Conservation (phyloP, 2,888 invertebrate species). For the Andrena hattorfiana region DNA sequence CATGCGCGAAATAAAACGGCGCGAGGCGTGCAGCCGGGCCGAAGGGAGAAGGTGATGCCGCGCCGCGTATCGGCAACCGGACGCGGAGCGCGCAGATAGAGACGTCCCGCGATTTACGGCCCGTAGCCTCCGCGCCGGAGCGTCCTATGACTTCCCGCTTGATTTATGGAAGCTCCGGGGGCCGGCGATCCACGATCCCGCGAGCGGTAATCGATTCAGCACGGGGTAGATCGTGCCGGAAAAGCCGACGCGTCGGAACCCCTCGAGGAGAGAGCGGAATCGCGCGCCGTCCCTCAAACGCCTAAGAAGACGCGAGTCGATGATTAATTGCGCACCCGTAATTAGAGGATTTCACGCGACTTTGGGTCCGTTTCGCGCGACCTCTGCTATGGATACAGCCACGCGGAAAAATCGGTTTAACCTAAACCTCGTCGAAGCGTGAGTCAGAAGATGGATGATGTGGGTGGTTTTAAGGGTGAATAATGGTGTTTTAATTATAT, state of each 20-base stretch:
- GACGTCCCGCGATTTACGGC: slow-evolving; percentile 71
- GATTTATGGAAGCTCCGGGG: slow-evolving; percentile 66
- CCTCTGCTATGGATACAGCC: neutral
- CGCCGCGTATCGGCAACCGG: slow-evolving; percentile 29
- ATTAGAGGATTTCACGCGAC: slow-evolving; percentile 56
- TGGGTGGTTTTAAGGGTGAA: neutral
- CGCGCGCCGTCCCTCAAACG: neutral
- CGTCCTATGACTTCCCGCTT: slow-evolving; percentile 63
- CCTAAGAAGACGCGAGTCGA: slow-evolving; percentile 3
- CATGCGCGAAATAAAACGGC: slow-evolving; percentile 29
- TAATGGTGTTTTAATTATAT: slow-evolving; percentile 33
- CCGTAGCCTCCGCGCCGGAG: slow-evolving; percentile 18
- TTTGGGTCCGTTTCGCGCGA: neutral
- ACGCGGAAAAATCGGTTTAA: neutral
- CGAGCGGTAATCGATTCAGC: slow-evolving; percentile 67
- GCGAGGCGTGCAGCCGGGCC: neutral
- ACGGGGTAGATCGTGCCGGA: slow-evolving; percentile 67
- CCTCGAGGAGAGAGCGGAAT: slow-evolving; percentile 52
- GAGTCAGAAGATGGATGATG: neutral
- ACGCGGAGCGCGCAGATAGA: slow-evolving; percentile 59
- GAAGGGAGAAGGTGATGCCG: slow-evolving; percentile 28
- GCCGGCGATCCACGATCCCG: slow-evolving; percentile 55
- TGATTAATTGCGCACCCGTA: slow-evolving; percentile 62
- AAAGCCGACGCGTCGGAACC: slow-evolving; percentile 56
- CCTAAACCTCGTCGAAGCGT: neutral